phyloP scores from a whole-genome alignment of 2,797 vertebrate species.

The Enteromius mattozi region DNA sequence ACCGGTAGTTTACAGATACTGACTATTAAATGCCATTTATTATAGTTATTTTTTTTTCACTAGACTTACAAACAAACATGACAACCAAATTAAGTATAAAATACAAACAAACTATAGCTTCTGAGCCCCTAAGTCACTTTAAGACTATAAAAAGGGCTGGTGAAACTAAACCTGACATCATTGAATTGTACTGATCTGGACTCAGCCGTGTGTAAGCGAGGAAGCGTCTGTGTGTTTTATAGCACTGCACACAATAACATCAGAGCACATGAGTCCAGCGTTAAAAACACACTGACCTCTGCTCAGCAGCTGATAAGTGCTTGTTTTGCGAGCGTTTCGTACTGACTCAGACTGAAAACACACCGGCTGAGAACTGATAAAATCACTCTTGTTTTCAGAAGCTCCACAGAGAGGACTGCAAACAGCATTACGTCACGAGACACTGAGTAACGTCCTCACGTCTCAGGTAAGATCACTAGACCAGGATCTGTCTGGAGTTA shows the following conservation, averaged over 20 bases:
- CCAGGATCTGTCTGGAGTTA: not conserved
- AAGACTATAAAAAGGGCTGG: too few species aligned
- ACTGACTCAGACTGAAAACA: constrained; percentile 19
- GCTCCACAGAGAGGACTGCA: constrained; percentile 8
- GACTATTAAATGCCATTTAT: not conserved
- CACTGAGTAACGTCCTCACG: not conserved
- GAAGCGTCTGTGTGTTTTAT: not conserved
- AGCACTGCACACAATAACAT: not conserved
- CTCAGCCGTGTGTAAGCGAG: not conserved
- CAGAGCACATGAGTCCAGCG: not conserved
- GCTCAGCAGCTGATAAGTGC: constrained; percentile 6
- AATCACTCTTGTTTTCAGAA: constrained; percentile 13
- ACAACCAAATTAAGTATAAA: too few species aligned
- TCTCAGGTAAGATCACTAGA: not conserved
- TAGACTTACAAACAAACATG: too few species aligned
- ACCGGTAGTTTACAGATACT: not conserved
- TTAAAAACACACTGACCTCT: not conserved
- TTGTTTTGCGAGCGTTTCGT: not conserved
- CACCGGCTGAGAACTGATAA: not conserved
- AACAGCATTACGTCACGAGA: not conserved
- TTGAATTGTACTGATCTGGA: not conserved
- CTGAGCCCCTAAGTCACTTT: not conserved
- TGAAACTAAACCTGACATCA: not conserved
- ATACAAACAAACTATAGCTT: not conserved
- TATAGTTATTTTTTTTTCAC: not conserved